A percentile compares a stretch with the other conserved stretches of the same genome.
These are phyloP conservation scores for Leptinotarsa tumamoca DNA, from an alignment of 2,888 invertebrate genomes.

Conservation along the genomic window DNA sequence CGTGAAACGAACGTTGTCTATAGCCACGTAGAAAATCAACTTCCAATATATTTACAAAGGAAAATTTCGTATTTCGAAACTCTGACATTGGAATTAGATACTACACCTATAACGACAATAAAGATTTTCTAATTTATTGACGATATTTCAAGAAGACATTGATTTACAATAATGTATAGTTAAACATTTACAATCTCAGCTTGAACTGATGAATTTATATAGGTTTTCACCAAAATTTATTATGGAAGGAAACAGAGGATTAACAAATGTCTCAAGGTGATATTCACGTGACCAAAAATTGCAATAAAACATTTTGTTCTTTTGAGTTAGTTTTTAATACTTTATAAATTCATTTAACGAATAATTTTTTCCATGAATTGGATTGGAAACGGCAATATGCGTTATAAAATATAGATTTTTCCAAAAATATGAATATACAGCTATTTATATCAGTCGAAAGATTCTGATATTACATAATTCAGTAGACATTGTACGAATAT, in stretches of 20 bases:
- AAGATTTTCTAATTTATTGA: conserved; percentile 13
- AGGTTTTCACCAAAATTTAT: conserved; percentile 1
- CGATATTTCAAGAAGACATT: background rate
- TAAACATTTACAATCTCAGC: background rate
- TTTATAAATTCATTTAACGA: too few species aligned
- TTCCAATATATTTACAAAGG: background rate
- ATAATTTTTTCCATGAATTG: too few species aligned
- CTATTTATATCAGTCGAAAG: too few species aligned
- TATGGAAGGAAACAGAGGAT: background rate
- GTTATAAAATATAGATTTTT: too few species aligned
- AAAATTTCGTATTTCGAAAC: conserved; percentile 12
- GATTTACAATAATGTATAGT: conserved; percentile 8
- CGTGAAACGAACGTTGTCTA: background rate
- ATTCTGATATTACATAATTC: too few species aligned
- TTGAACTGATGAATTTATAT: background rate
- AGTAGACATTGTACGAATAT: too few species aligned
- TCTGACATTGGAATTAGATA: background rate
- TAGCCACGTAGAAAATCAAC: background rate
- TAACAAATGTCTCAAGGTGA: background rate
- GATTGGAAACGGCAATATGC: too few species aligned
- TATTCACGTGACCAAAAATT: background rate
- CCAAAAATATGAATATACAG: too few species aligned
- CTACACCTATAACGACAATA: background rate
- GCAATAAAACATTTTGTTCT: too few species aligned
- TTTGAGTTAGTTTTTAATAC: too few species aligned